phyloP scores from a whole-genome alignment of 2,888 invertebrate species.

The Aleiodes testaceus region DNA sequence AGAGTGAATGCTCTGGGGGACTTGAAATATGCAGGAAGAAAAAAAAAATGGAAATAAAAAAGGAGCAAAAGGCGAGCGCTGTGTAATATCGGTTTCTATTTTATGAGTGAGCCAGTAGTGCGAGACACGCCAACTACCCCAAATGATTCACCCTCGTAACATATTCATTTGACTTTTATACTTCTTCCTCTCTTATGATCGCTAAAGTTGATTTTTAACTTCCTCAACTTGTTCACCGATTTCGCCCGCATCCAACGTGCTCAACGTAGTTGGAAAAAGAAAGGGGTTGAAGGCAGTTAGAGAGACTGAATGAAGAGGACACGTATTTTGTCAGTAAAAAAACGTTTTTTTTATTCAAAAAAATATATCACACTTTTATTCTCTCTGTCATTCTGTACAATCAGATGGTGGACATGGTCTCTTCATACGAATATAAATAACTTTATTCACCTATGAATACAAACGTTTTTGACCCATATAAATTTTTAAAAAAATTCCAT shows the following conservation, averaged over 20 bases:
- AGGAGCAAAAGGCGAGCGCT: not conserved
- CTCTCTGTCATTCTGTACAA: conserved; percentile 35
- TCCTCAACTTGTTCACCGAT: not conserved
- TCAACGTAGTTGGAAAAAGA: no score
- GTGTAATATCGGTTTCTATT: conserved; percentile 39
- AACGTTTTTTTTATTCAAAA: no score
- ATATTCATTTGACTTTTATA: conserved; percentile 17
- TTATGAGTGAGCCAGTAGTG: conserved; percentile 33
- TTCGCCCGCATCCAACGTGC: no score
- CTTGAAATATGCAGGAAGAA: conserved; percentile 45
- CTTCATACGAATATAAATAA: conserved; percentile 32
- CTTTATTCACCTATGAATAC: conserved; percentile 16
- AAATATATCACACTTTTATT: conserved; percentile 2
- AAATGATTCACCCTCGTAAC: conserved; percentile 19
- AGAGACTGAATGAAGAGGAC: no score
- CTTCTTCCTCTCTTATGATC: not conserved
- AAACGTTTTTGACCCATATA: not conserved
- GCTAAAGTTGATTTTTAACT: conserved; percentile 13
- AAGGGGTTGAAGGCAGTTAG: no score
- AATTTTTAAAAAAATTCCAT: not conserved
- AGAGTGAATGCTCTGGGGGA: conserved; percentile 34
- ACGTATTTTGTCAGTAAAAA: no score
- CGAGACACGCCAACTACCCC: conserved; percentile 22
- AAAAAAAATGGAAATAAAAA: conserved; percentile 31
- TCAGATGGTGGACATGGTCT: conserved; percentile 49